These are phyloP conservation scores for Gastracanthus pulcherrimus DNA, from an alignment of 2,888 invertebrate species.

Conservation along the genomic window DNA sequence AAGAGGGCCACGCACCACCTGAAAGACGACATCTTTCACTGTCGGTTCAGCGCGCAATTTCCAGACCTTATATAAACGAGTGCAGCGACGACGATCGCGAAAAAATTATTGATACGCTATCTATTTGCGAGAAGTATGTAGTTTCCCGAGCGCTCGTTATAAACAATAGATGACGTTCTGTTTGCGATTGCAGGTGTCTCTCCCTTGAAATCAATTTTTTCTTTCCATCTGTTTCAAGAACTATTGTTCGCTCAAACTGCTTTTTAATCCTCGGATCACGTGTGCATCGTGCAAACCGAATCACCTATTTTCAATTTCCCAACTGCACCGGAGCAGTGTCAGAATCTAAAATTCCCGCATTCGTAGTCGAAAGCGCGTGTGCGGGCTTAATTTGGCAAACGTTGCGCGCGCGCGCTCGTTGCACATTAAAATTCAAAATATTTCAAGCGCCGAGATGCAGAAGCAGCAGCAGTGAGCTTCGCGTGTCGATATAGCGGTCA, in stretches of 20 bases:
- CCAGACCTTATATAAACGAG: conserved; percentile 57
- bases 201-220: neutral
- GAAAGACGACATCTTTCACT: conserved; percentile 57
- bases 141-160: neutral
- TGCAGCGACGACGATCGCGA: neutral
- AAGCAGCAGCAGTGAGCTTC: neutral
- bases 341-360: too few species aligned
- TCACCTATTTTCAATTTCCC: too few species aligned
- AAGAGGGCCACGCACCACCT: conserved; percentile 56
- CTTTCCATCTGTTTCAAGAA: neutral
- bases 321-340: too few species aligned
- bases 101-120: conserved; percentile 58
- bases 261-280: neutral
- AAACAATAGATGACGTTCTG: neutral
- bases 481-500: too few species aligned
- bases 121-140: conserved; percentile 30
- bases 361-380: too few species aligned
- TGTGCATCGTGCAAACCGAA: neutral
- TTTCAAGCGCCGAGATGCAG: neutral
- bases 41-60: neutral
- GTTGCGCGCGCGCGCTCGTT: too few species aligned
- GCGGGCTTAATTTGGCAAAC: too few species aligned
- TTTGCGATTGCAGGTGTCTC: neutral
- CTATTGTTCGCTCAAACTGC: neutral
- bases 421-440: too few species aligned